Percentiles rank a stretch among this genome's conserved stretches.
These are phyloP conservation scores for Epinotia brunnichana DNA, from an alignment of 2,888 invertebrate genomes.

Conservation along the genomic window DNA sequence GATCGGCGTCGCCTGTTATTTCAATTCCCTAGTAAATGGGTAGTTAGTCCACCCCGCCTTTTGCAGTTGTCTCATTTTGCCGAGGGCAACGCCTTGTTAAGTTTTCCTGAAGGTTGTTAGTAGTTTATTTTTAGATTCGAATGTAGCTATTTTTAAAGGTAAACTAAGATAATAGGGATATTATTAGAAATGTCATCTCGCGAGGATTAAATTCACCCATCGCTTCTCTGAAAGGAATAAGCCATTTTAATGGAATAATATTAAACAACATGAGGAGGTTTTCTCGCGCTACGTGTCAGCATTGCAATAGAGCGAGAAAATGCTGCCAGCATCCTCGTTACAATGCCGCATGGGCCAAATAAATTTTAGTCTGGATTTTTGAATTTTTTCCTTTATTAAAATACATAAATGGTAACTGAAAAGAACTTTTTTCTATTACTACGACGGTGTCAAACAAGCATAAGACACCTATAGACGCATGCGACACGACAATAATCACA, in stretches of 20 bases:
- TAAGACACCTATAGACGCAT: too few relatives aligned
- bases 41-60: conserved; percentile 16
- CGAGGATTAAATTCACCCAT: neutral
- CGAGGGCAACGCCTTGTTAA: conserved; percentile 37
- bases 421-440: too few relatives aligned
- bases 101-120: conserved; percentile 39
- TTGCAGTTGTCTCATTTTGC: conserved; percentile 35
- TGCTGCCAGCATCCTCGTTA: too few relatives aligned
- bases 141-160: conserved; percentile 26
- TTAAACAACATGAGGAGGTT: neutral
- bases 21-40: conserved; percentile 27
- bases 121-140: conserved; percentile 41
- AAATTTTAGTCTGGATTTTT: too few relatives aligned
- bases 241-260: neutral
- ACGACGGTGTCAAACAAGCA: too few relatives aligned
- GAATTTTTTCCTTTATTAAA: too few relatives aligned
- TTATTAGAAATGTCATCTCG: conserved; percentile 24
- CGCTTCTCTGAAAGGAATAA: neutral
- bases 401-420: too few relatives aligned
- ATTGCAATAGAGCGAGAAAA: too few relatives aligned
- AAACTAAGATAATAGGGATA: conserved; percentile 11
- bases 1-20: conserved; percentile 30
- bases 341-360: too few relatives aligned
- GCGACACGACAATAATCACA: too few relatives aligned
- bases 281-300: too few relatives aligned